Conservation (phyloP, 2,113 vertebrate genomes). For the Trichomycterus rosablanca region DNA sequence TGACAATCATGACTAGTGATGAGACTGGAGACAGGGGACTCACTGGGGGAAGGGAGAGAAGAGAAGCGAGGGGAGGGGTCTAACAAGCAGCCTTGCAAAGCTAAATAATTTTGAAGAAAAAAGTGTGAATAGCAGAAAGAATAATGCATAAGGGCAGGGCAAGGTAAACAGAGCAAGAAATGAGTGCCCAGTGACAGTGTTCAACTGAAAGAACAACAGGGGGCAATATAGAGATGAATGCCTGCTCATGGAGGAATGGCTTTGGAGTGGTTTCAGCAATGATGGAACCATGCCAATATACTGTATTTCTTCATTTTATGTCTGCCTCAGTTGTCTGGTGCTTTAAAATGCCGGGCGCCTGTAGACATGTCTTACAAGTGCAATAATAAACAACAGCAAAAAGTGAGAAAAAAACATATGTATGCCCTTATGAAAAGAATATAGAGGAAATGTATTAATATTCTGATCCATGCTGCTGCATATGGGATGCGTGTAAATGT, state of each 20-base stretch:
- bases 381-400: conserved; percentile 3
- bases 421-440: background rate
- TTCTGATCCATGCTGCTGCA: background rate
- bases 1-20: conserved; percentile 70
- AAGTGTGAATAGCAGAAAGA: conserved; percentile 12
- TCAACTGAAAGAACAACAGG: conserved; percentile 12
- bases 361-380: conserved; percentile 5
- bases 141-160: conserved; percentile 1
- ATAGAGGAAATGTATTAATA: conserved; percentile 2
- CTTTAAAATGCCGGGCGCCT: background rate
- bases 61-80: conserved; percentile 9
- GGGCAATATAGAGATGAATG: conserved; percentile 1
- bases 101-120: conserved; percentile 54
- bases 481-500: conserved; percentile 41
- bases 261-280: too few species aligned
- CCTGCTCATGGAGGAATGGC: background rate
- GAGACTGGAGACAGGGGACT: conserved; percentile 57
- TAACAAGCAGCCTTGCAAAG: conserved; percentile 48
- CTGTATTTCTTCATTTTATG: conserved; percentile 12
- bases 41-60: conserved; percentile 34
- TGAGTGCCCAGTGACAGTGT: background rate
- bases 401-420: background rate
- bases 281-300: conserved; percentile 6
- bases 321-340: background rate
- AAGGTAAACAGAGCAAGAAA: background rate